These are phyloP conservation scores for Phyllotreta cruciferae DNA, from an alignment of 2,888 invertebrate species.

Conservation along the genomic window DNA sequence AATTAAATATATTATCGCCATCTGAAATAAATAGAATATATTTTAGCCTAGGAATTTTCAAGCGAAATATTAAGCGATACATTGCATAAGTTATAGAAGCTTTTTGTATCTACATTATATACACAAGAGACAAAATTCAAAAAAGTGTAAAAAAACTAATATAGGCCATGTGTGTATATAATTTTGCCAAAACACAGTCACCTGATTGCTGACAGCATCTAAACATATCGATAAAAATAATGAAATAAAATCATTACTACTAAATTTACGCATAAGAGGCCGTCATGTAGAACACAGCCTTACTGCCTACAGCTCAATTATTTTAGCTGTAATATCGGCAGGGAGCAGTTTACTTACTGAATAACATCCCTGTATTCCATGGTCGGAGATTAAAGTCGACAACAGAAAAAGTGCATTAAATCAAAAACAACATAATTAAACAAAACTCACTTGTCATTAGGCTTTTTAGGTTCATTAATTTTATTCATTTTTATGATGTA, in stretches of 20 bases:
- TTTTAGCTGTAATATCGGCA: slow-evolving; percentile 27
- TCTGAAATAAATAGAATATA: slow-evolving; percentile 2
- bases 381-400: slow-evolving; percentile 67
- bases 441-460: slow-evolving; percentile 42
- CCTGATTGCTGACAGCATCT: slow-evolving; percentile 34
- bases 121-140: slow-evolving; percentile 22
- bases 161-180: slow-evolving; percentile 23
- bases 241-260: slow-evolving; percentile 11
- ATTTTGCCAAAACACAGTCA: slow-evolving; percentile 48
- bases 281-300: slow-evolving; percentile 21
- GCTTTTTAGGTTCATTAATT: slow-evolving; percentile 24
- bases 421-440: slow-evolving; percentile 49
- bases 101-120: slow-evolving; percentile 25
- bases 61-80: slow-evolving; percentile 30
- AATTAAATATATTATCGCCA: too few relatives aligned
- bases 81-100: slow-evolving; percentile 11
- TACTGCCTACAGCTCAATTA: slow-evolving; percentile 33
- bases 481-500: not conserved
- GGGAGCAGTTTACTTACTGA: slow-evolving; percentile 68
- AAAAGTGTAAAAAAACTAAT: slow-evolving; percentile 34
- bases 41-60: slow-evolving; percentile 29
- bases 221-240: slow-evolving; percentile 17
- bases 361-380: slow-evolving; percentile 74
- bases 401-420: slow-evolving; percentile 72
- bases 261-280: slow-evolving; percentile 5